phyloP scores from a whole-genome alignment of 2,888 invertebrate genomes.

The Oligia strigilis region DNA sequence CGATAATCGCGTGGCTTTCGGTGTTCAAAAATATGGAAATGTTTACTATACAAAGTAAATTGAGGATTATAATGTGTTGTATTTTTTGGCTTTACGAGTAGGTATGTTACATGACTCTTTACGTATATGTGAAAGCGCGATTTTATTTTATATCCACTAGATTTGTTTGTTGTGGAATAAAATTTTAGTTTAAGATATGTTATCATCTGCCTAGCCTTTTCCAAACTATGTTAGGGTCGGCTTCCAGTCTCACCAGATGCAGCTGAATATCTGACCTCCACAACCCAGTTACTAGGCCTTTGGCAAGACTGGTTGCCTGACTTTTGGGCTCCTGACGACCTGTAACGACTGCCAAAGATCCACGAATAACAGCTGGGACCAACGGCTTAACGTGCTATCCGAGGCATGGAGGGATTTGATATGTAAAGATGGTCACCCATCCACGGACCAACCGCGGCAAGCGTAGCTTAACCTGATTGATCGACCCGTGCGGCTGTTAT shows the following conservation, averaged over 20 bases:
- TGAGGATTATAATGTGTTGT: not conserved
- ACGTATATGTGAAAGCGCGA: not conserved
- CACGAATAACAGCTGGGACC: not conserved
- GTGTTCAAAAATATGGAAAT: constrained; percentile 12
- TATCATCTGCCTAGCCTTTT: not conserved
- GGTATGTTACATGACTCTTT: not conserved
- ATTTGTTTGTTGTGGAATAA: not conserved
- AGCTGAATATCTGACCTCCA: not conserved
- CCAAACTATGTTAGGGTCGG: not conserved
- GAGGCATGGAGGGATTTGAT: not conserved
- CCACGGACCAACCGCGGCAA: not conserved
- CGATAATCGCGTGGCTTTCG: constrained; percentile 14
- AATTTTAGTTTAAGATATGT: not conserved
- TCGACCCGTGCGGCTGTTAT: not conserved
- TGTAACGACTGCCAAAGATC: not conserved
- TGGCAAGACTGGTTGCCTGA: not conserved
- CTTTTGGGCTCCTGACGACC: not conserved
- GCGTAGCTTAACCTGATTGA: not conserved
- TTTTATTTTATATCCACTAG: not conserved
- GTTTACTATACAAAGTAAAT: constrained; percentile 5
- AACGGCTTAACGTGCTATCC: too few relatives aligned
- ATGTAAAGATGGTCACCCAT: not conserved
- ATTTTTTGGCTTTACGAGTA: not conserved
- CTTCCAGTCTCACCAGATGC: not conserved
- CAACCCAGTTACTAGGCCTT: not conserved